These are phyloP conservation scores for Muricea muricata DNA, from an alignment of 92 coral and sea anemone genomes.

Conservation along the genomic window DNA sequence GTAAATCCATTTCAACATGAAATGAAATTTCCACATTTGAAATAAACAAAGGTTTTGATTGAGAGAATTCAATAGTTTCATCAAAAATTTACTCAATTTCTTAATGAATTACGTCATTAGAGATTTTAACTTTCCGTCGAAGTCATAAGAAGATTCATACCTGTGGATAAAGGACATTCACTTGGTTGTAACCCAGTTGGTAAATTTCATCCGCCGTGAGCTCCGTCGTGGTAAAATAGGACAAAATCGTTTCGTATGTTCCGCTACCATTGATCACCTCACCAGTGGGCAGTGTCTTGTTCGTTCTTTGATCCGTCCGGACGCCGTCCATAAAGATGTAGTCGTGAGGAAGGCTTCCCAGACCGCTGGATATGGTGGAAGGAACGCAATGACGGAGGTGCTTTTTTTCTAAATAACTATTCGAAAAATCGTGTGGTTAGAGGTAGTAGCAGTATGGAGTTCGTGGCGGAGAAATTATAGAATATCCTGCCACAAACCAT, in stretches of 20 bases:
- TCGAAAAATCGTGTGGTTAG: too few relatives aligned
- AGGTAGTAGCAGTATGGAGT: too few relatives aligned
- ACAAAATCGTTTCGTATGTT: constrained; percentile 73
- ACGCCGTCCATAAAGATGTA: constrained; percentile 77
- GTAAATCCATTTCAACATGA: too few relatives aligned
- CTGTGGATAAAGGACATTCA: constrained; percentile 76
- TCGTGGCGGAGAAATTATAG: too few relatives aligned
- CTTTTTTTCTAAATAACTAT: constrained; percentile 81
- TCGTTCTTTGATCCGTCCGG: constrained; percentile 65
- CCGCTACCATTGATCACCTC: constrained; percentile 76
- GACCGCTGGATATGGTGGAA: constrained; percentile 82
- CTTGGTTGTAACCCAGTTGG: constrained; percentile 74
- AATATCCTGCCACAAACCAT: too few relatives aligned
- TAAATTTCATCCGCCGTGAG: constrained; percentile 77
- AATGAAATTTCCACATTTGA: too few relatives aligned
- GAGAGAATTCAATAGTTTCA: too few relatives aligned
- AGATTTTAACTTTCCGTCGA: too few relatives aligned
- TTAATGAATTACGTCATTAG: too few relatives aligned
- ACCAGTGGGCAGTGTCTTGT: constrained; percentile 74
- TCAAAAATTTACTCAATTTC: too few relatives aligned
- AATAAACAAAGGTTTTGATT: too few relatives aligned
- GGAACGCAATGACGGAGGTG: constrained; percentile 86
- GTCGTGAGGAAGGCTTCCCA: constrained; percentile 75
- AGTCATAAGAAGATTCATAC: constrained; percentile 48
- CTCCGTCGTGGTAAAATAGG: constrained; percentile 82